Evolutionary conservation across 2,113 vertebrate genomes (phyloP).

Genomic region (Pedetes capensis): DNA sequence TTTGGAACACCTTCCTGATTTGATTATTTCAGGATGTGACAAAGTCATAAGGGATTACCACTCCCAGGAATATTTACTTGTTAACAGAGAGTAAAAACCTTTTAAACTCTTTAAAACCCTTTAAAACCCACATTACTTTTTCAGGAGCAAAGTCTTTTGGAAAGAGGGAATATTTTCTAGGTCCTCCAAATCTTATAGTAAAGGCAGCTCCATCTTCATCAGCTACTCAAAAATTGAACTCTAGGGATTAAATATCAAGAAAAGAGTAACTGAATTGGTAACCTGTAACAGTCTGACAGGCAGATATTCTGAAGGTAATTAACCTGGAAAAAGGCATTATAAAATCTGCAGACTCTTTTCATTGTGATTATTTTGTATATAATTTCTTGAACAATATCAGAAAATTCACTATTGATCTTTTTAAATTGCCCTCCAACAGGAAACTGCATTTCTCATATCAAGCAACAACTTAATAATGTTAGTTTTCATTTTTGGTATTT

Average conservation of each 20-base stretch:
- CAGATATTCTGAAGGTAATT: slow-evolving; percentile 71
- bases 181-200: not conserved
- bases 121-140: not conserved
- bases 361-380: slow-evolving; percentile 76
- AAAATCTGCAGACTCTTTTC: slow-evolving; percentile 71
- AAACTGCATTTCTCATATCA: slow-evolving; percentile 45
- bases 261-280: slow-evolving; percentile 42
- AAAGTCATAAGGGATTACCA: not conserved
- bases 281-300: slow-evolving; percentile 56
- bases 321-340: slow-evolving; percentile 70
- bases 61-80: not conserved
- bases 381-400: slow-evolving; percentile 55
- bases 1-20: not conserved
- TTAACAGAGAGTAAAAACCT: not conserved
- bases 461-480: slow-evolving; percentile 34
- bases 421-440: slow-evolving; percentile 66
- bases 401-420: slow-evolving; percentile 58
- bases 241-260: not conserved
- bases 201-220: not conserved
- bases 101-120: too few species aligned
- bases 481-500: not conserved
- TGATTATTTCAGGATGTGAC: not conserved
- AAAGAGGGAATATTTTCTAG: not conserved
- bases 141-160: not conserved
- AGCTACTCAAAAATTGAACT: not conserved